Conservation (phyloP, 2,113 vertebrate genomes). For the Actenoides hombroni region DNA sequence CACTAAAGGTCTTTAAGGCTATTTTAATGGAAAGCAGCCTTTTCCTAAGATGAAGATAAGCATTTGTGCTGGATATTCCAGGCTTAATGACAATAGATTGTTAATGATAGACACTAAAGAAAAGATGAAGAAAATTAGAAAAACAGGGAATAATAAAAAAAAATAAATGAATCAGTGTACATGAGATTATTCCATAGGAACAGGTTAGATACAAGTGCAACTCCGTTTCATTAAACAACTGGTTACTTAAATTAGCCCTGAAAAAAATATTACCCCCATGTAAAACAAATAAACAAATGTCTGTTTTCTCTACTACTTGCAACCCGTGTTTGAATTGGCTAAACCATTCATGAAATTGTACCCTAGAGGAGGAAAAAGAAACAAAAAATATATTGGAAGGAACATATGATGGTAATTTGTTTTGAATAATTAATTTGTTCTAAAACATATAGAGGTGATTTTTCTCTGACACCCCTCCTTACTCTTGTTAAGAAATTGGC, state of each 20-base stretch:
- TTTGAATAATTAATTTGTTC: background rate
- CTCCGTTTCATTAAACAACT: background rate
- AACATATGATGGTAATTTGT: background rate
- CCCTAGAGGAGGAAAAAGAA: background rate
- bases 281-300: background rate
- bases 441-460: background rate
- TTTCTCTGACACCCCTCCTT: background rate
- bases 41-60: background rate
- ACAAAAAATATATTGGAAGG: background rate
- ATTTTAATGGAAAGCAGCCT: constrained; percentile 5
- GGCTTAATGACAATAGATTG: background rate
- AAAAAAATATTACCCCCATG: background rate
- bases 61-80: background rate
- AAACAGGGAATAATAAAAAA: background rate
- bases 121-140: background rate
- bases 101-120: background rate
- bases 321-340: background rate
- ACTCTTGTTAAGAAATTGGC: background rate
- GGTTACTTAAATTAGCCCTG: background rate
- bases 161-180: background rate
- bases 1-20: background rate
- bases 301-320: background rate
- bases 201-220: background rate
- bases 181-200: background rate
- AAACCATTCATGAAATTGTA: background rate